Percentiles rank a stretch among this genome's conserved stretches.
Conservation (phyloP, 2,113 vertebrate species). For the Coptodon rendalli region DNA sequence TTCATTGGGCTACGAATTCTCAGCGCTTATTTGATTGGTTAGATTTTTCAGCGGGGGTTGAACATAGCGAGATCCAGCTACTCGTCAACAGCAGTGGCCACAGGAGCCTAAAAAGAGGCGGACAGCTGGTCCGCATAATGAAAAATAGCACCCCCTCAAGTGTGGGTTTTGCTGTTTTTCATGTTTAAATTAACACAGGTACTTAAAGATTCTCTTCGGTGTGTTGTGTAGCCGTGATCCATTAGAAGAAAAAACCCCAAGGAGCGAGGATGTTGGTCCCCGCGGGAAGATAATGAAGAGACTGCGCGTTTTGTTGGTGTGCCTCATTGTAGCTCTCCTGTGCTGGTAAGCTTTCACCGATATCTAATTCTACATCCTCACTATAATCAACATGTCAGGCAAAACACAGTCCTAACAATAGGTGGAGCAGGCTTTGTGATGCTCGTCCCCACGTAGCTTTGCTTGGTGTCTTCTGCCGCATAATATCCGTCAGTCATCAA, state of each 20-base stretch:
- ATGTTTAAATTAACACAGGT: background rate
- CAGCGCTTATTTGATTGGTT: slow-evolving; percentile 24
- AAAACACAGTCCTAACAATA: background rate
- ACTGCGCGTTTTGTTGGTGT: slow-evolving; percentile 75
- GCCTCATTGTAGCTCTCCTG: slow-evolving; percentile 75
- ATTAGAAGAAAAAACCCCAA: slow-evolving; percentile 33
- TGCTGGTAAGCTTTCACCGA: slow-evolving; percentile 69
- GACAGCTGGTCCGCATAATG: background rate
- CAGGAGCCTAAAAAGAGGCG: background rate
- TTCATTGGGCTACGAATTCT: slow-evolving; percentile 40
- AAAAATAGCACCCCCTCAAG: background rate
- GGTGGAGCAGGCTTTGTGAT: too few relatives aligned
- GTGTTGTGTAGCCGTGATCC: slow-evolving; percentile 2
- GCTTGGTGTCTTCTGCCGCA: background rate
- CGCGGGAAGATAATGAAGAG: slow-evolving; percentile 82
- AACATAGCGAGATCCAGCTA: slow-evolving; percentile 1
- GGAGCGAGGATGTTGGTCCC: slow-evolving; percentile 82
- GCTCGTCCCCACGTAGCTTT: background rate
- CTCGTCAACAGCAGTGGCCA: slow-evolving; percentile 35
- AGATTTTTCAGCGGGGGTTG: background rate
- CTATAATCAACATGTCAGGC: background rate
- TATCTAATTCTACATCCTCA: background rate
- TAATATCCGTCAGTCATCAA: background rate
- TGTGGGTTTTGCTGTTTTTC: background rate
- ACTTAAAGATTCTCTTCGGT: background rate